Conservation (phyloP, 2,113 vertebrate genomes). For the Drymodes brunneopygia region DNA sequence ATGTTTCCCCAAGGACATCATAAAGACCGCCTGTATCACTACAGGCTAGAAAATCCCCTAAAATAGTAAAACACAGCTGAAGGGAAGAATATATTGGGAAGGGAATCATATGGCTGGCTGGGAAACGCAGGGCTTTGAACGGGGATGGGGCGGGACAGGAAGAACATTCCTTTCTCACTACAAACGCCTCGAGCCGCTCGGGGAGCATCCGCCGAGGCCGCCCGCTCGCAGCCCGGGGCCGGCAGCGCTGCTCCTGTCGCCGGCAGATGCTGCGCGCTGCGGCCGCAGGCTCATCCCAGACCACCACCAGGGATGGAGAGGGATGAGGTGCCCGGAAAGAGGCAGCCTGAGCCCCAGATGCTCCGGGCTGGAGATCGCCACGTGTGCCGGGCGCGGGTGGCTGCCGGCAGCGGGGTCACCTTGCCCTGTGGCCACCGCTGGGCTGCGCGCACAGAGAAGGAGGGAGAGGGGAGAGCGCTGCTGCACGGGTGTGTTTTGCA, state of each 20-base stretch:
- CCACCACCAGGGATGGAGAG: neutral
- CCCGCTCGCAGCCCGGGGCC: neutral
- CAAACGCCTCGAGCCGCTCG: neutral
- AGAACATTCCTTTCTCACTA: slow-evolving; percentile 50
- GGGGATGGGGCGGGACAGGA: slow-evolving; percentile 27
- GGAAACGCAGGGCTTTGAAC: neutral
- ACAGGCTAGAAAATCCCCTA: neutral
- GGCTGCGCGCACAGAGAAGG: neutral
- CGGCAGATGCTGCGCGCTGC: neutral
- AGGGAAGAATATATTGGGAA: neutral
- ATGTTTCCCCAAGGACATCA: accelerated
- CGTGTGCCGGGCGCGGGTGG: neutral
- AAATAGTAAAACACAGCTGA: neutral
- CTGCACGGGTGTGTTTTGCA: neutral
- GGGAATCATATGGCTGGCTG: slow-evolving; percentile 1
- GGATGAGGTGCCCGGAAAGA: slow-evolving; percentile 33
- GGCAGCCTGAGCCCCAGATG: slow-evolving; percentile 49
- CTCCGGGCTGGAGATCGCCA: neutral
- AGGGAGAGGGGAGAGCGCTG: neutral
- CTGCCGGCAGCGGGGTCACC: neutral
- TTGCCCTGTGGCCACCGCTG: neutral
- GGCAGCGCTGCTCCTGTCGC: neutral
- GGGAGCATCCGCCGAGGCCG: neutral
- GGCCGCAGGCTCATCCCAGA: neutral
- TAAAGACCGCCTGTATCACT: neutral